Evolutionary conservation across 2,113 vertebrate genomes (phyloP).

Genomic region (Montifringilla adamsi): DNA sequence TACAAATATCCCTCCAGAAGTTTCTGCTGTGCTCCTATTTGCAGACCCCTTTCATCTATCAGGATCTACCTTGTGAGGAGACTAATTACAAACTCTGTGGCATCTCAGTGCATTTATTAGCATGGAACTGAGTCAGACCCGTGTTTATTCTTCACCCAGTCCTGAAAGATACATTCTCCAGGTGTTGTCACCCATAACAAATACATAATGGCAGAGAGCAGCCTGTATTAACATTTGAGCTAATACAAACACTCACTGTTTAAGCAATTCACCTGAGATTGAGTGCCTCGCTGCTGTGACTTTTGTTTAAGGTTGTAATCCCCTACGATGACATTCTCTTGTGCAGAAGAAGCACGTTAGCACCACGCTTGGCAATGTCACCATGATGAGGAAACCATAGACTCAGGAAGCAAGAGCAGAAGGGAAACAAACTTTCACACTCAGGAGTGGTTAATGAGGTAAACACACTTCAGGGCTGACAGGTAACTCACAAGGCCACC

Average conservation of each 20-base stretch:
- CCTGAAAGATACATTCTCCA: conserved; percentile 46
- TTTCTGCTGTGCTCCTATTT: background rate
- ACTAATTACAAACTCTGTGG: background rate
- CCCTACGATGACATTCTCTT: conserved; percentile 33
- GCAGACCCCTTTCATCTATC: background rate
- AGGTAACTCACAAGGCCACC: background rate
- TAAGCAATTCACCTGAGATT: conserved; percentile 55
- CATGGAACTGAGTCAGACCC: background rate
- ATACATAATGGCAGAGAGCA: conserved; percentile 27
- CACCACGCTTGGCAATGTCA: conserved; percentile 17
- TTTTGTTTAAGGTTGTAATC: conserved; percentile 52
- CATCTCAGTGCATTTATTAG: background rate
- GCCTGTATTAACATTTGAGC: conserved; percentile 28
- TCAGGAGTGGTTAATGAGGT: conserved; percentile 25
- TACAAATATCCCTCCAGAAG: background rate
- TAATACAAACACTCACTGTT: conserved; percentile 45
- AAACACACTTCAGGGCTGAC: background rate
- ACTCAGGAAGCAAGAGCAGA: conserved; percentile 25
- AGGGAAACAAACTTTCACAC: conserved; percentile 55
- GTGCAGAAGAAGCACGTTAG: background rate
- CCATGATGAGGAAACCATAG: conserved; percentile 52
- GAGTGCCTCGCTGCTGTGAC: background rate
- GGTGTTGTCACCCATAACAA: conserved; percentile 51
- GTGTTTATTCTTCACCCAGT: conserved; percentile 4
- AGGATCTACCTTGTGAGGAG: background rate